Conservation (phyloP, 2,113 vertebrate genomes). For the Ranitomeya variabilis region DNA sequence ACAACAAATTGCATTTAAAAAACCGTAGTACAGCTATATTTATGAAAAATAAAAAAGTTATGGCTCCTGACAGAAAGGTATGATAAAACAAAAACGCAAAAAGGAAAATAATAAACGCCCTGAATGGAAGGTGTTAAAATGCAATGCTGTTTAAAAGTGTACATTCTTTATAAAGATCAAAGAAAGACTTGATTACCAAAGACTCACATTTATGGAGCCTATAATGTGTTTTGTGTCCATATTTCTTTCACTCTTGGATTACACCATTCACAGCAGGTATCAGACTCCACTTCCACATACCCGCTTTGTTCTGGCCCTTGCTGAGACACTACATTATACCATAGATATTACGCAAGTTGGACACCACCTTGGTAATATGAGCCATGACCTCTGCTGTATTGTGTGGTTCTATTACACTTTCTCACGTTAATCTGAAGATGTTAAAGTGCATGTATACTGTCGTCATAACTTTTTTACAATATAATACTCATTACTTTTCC, state of each 20-base stretch:
- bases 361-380: slow-evolving; percentile 38
- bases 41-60: too few relatives aligned
- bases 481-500: not conserved
- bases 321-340: slow-evolving; percentile 41
- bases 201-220: slow-evolving; percentile 5
- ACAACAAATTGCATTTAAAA: too few relatives aligned
- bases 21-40: too few relatives aligned
- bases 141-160: not conserved
- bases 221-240: slow-evolving; percentile 32
- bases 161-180: slow-evolving; percentile 36
- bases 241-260: slow-evolving; percentile 37
- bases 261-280: slow-evolving; percentile 30
- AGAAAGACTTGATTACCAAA: not conserved
- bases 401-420: slow-evolving; percentile 31
- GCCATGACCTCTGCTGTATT: slow-evolving; percentile 18
- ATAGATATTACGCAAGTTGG: slow-evolving; percentile 30
- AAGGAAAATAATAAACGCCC: too few relatives aligned
- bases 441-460: not conserved
- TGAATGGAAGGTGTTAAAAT: not conserved
- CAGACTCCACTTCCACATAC: slow-evolving; percentile 43
- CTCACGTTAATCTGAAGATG: not conserved
- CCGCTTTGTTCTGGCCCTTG: slow-evolving; percentile 51
- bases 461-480: not conserved
- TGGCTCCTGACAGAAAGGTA: too few relatives aligned
- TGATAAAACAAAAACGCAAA: too few relatives aligned